Evolutionary conservation across 2,888 invertebrate genomes (phyloP), one percentile per base, ranked within the genome.

Genomic region (Catocala sponsa): DNA sequence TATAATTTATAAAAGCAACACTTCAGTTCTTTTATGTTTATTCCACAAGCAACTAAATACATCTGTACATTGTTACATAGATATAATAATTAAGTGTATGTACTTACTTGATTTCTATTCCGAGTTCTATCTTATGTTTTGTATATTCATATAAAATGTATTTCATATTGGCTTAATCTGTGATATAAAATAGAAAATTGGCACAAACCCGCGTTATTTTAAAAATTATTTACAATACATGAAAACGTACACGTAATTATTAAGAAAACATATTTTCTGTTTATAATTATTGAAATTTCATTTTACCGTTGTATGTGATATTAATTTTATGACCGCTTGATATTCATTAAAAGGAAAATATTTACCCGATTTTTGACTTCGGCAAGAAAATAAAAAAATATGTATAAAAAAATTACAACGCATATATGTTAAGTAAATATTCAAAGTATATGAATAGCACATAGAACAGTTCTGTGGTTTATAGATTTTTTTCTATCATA

Each of bases 81-180:
- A 25, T 47, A 49, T 61, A 35, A 59, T 58, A 55, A 61, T 58
- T 67, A 62, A 62, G 9, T 74, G 59, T 72, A 74, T 79, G 77
- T 79, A 81, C 70, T 76, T 85, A 79, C 77, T 82, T 75, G 72
- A 76, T 76, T 78, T 78, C 71, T 79, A 87, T 88, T 85, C 84
- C 84, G 84, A 79, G 76, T 74, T 76, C 59, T 60, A 68, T 65
- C 72, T 70, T 74, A 15, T 77, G 77, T 77, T 2, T 2, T 15
- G 2, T 68, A 71, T 74, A 76, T 74, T 71, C 70, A 68, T 72
- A 68, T 71, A 72, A 68, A 70, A 60, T 76, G 53, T 76, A 83
- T 79, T 86, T 83, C 88, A 85, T 86, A 89, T 91, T 89, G 90
- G 91, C 92, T 92, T 92, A 85, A 91, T 90, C 92, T 92, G 92